Percentiles rank a stretch among this genome's conserved stretches.
Evolutionary conservation across 2,888 invertebrate genomes (phyloP).

Genomic region (Acleris cristana): DNA sequence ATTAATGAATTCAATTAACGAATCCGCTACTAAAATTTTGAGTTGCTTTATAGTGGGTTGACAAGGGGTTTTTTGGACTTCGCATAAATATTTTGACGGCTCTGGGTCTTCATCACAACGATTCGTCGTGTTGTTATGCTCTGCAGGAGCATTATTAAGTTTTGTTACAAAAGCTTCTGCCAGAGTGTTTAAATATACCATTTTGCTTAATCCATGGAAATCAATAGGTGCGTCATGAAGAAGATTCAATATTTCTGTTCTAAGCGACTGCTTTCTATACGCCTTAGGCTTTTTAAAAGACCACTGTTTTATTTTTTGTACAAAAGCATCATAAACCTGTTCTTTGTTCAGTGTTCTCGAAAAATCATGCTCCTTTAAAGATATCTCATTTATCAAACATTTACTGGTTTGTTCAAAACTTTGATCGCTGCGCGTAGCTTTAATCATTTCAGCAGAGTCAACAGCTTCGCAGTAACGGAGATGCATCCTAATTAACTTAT

Average conservation of each 20-base stretch:
- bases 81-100: background rate
- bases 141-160: conserved; percentile 35
- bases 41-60: conserved; percentile 52
- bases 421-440: conserved; percentile 30
- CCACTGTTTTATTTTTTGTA: conserved; percentile 46
- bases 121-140: conserved; percentile 1
- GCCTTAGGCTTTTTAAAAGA: conserved; percentile 42
- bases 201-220: conserved; percentile 42
- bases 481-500: conserved; percentile 12
- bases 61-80: conserved; percentile 36
- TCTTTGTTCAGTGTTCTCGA: conserved; percentile 44
- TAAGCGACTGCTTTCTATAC: conserved; percentile 36
- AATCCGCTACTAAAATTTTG: conserved; percentile 47
- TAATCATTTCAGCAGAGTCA: conserved; percentile 26
- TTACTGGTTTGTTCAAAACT: conserved; percentile 48
- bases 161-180: conserved; percentile 51
- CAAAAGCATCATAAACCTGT: conserved; percentile 43
- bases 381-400: conserved; percentile 53
- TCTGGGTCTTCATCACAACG: background rate
- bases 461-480: background rate
- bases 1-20: conserved; percentile 47
- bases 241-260: conserved; percentile 46
- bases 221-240: conserved; percentile 53
- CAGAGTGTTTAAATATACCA: conserved; percentile 47
- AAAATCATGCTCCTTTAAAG: conserved; percentile 45